phyloP scores from a whole-genome alignment of 2,113 vertebrate species.

The Scytalopus superciliaris region DNA sequence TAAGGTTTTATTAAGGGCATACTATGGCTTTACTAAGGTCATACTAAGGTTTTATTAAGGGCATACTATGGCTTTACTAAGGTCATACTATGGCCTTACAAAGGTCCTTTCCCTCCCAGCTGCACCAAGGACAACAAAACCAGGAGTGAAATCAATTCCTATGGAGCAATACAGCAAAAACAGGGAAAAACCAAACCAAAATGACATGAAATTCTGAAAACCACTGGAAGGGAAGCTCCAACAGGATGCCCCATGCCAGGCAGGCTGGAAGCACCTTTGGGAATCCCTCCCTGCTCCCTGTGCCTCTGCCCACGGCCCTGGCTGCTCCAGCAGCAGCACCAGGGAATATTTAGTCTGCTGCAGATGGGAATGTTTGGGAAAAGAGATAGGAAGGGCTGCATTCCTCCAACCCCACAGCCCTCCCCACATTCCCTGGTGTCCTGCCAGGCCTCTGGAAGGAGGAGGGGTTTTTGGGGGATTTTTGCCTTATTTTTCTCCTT shows the following conservation, averaged over 20 bases:
- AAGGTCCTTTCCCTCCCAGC: too few relatives aligned
- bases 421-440: slow-evolving; percentile 17
- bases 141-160: not conserved
- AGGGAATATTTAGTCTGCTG: slow-evolving; percentile 60
- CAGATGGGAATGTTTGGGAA: slow-evolving; percentile 46
- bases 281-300: not conserved
- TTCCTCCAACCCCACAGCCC: slow-evolving; percentile 17
- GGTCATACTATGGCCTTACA: too few relatives aligned
- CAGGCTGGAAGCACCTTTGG: not conserved
- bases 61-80: too few relatives aligned
- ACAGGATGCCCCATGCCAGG: rapidly evolving
- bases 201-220: not conserved
- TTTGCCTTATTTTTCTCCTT: not conserved
- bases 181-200: not conserved
- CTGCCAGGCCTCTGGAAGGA: not conserved
- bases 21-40: too few relatives aligned
- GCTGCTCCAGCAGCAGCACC: slow-evolving; percentile 29
- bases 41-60: too few relatives aligned
- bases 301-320: not conserved
- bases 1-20: too few relatives aligned
- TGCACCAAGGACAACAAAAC: too few relatives aligned
- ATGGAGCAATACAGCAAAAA: not conserved
- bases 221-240: not conserved
- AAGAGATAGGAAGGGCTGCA: slow-evolving; percentile 40
- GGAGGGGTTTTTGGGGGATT: not conserved